Evolutionary conservation across 2,113 vertebrate genomes (phyloP), one percentile per base, ranked within the genome.

Genomic region (Ahaetulla prasina): DNA sequence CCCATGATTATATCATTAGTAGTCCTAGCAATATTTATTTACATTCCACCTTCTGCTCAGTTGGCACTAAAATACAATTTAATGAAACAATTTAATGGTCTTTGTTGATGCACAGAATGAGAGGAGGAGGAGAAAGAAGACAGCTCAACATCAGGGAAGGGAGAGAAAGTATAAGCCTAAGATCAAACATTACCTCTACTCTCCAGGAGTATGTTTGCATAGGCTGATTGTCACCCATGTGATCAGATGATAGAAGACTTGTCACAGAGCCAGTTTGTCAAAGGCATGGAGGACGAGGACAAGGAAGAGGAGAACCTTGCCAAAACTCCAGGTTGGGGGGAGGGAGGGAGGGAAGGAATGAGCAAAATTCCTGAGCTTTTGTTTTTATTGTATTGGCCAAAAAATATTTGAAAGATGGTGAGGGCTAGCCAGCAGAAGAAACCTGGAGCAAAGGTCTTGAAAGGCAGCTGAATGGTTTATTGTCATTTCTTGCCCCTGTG

Each of bases 101-200:
- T 89, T 53, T 20, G n/a, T 50, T 68, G 39, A 93, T 89, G 87
- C 94, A 91, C 91, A 93, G 93, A 89, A 93, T 0, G 92, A 91
- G 16, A 6, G 11, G 30, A 68, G 3, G 12, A 12, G 30, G 12
- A 91, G 94, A 94, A 91, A n/a, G 52, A 47, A 1, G 35, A 11
- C 93, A 89, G 94, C 93, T 92, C 94, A 95, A 91, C 27, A 80
- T 80, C 43, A 85, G 91, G 93, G 39, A 84, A 95, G 85, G 57
- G 90, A 89, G 91, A 96, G 93, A 95, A 55, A 85, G 74, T 94
- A 92, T 3, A 87, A 95, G 91, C 85, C 93, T 50, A 94, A 96
- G 96, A 93, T 95, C 94, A 94, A 93, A 92, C 91, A 85, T 68
- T 88, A 93, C 87, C 94, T 94, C 90, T 91, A 55, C 92, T 96